A percentile compares a stretch with the other conserved stretches of the same genome.
Conservation (phyloP, 2,113 vertebrate genomes). For the Solea solea region DNA sequence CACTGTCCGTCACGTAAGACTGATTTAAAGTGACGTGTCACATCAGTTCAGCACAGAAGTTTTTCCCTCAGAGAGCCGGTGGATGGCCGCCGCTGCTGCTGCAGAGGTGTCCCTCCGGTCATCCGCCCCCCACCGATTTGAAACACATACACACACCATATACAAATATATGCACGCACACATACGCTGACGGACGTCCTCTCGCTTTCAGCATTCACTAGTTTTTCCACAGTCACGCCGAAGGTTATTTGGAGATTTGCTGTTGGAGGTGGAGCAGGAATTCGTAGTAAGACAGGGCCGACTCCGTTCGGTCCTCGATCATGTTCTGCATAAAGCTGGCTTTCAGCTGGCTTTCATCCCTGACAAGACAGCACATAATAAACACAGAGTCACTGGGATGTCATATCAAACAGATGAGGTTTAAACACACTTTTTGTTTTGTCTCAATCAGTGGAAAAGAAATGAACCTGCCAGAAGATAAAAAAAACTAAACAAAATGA, state of each 20-base stretch:
- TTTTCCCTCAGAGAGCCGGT: constrained; percentile 25
- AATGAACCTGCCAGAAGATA: too few relatives aligned
- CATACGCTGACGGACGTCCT: constrained; percentile 14
- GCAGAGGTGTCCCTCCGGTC: constrained; percentile 31
- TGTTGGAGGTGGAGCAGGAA: constrained; percentile 97
- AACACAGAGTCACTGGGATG: background rate
- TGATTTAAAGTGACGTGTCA: constrained; percentile 31
- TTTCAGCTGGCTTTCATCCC: constrained; percentile 93
- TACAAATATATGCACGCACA: constrained; percentile 21
- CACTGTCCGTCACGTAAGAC: constrained; percentile 13
- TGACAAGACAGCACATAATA: constrained; percentile 60
- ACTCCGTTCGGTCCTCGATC: constrained; percentile 98
- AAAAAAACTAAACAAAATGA: background rate
- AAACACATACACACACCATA: constrained; percentile 5
- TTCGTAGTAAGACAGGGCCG: constrained; percentile 97
- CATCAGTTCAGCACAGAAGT: constrained; percentile 24
- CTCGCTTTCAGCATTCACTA: constrained; percentile 14
- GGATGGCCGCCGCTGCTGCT: constrained; percentile 25
- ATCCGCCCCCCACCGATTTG: constrained; percentile 8
- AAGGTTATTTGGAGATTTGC: constrained; percentile 94
- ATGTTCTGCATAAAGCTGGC: constrained; percentile 92
- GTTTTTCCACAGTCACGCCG: constrained; percentile 1
- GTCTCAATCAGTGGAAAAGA: too few relatives aligned
- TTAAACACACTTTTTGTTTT: too few relatives aligned
- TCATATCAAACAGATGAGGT: background rate